phyloP scores from a whole-genome alignment of 2,888 invertebrate species.

The Allacma fusca region DNA sequence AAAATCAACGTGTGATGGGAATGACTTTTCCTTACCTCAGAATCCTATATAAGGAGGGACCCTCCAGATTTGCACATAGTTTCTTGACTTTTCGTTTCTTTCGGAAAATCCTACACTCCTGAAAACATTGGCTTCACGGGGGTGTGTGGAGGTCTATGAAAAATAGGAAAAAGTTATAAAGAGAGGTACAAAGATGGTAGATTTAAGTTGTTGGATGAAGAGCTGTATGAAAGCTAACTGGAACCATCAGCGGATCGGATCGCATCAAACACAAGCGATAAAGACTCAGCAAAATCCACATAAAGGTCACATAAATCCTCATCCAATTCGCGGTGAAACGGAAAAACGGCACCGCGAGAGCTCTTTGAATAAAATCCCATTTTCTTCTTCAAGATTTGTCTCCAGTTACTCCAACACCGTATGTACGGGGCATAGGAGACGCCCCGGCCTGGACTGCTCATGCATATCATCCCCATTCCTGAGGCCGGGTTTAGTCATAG shows the following conservation, averaged over 20 bases:
- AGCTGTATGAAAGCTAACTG: not conserved
- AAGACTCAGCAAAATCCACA: slow-evolving; percentile 41
- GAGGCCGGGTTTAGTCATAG: not conserved
- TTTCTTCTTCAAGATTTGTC: slow-evolving; percentile 37
- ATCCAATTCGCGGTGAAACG: slow-evolving; percentile 40
- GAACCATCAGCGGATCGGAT: slow-evolving; percentile 39
- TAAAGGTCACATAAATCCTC: slow-evolving; percentile 47
- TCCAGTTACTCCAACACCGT: not conserved
- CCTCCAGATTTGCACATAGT: not conserved
- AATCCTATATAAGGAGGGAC: not conserved
- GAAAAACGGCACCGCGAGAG: slow-evolving; percentile 29
- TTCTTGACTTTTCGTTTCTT: not conserved
- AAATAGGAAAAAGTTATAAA: not conserved
- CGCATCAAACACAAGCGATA: slow-evolving; percentile 40
- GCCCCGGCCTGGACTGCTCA: not conserved
- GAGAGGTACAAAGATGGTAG: slow-evolving; percentile 1
- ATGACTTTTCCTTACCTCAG: no score
- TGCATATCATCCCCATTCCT: slow-evolving; percentile 8
- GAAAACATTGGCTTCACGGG: no score
- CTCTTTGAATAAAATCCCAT: slow-evolving; percentile 39
- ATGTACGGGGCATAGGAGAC: no score
- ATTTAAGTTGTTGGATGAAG: not conserved
- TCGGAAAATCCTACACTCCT: not conserved
- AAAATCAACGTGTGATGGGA: no score
- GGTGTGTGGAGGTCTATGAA: not conserved